Conservation (phyloP, 2,113 vertebrate species). For the Cryptotis parvus region DNA sequence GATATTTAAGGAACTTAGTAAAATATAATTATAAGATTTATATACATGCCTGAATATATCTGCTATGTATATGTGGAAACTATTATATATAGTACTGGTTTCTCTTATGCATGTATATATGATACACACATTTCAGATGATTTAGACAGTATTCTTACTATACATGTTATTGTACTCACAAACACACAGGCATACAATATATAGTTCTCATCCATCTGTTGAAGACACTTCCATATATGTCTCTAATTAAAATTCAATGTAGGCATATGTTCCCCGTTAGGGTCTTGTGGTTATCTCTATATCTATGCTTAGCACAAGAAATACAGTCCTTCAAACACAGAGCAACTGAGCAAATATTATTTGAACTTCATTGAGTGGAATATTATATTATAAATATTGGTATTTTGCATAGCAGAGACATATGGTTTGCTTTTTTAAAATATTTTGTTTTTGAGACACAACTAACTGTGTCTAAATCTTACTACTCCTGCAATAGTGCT, state of each 20-base stretch:
- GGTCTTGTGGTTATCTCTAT: not conserved
- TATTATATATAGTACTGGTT: constrained; percentile 23
- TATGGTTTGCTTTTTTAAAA: not conserved
- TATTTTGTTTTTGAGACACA: too few relatives aligned
- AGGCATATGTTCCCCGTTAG: not conserved
- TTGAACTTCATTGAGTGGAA: not conserved
- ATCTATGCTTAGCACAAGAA: not conserved
- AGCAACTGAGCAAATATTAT: not conserved
- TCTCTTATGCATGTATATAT: not conserved
- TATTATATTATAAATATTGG: not conserved
- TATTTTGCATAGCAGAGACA: not conserved
- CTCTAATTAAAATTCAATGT: not conserved
- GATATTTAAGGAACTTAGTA: not conserved
- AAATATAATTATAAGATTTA: constrained; percentile 49
- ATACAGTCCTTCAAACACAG: not conserved
- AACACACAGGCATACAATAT: constrained; percentile 6
- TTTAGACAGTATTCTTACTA: constrained; percentile 26
- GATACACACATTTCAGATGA: not conserved
- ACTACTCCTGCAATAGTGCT: too few relatives aligned
- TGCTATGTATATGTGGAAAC: constrained; percentile 43
- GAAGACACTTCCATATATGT: not conserved
- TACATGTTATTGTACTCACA: constrained; percentile 42
- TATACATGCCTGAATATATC: constrained; percentile 25
- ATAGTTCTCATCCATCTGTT: constrained; percentile 45
- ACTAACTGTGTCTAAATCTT: too few relatives aligned